Evolutionary conservation across 2,797 vertebrate genomes (phyloP).

Genomic region (Emydoidea blandingii): DNA sequence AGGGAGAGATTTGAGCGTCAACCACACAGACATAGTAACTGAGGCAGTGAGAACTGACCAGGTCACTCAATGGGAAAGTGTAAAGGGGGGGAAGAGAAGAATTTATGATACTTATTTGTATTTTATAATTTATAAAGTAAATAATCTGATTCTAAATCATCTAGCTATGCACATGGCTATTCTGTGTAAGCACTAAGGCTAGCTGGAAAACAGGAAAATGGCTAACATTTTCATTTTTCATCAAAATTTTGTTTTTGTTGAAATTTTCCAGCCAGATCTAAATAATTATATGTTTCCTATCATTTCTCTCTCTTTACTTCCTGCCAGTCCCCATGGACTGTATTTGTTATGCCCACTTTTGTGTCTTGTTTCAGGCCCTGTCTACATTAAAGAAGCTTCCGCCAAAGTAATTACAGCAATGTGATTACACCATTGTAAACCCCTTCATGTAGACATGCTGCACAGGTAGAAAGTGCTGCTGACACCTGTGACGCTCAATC

Average conservation of each 20-base stretch:
- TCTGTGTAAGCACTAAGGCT: constrained; percentile 3
- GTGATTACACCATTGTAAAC: no score
- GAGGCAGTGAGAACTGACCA: neutral
- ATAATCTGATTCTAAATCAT: neutral
- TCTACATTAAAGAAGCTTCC: neutral
- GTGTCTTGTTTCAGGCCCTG: neutral
- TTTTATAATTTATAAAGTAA: neutral
- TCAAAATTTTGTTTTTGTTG: neutral
- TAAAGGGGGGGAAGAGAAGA: neutral
- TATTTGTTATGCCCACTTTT: neutral
- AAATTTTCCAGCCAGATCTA: neutral
- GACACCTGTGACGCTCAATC: neutral
- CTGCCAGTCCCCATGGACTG: neutral
- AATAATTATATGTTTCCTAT: neutral
- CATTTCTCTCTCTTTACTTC: neutral
- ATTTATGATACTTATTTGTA: accelerated
- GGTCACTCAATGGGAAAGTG: neutral
- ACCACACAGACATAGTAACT: accelerated
- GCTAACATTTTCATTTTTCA: neutral
- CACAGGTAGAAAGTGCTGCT: neutral
- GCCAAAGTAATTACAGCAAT: no score
- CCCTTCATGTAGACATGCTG: no score
- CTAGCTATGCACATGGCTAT: neutral
- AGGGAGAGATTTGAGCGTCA: neutral
- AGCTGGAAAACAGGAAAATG: neutral